Evolutionary conservation across 2,888 invertebrate species (phyloP).

Genomic region (Oscheius sp.): DNA sequence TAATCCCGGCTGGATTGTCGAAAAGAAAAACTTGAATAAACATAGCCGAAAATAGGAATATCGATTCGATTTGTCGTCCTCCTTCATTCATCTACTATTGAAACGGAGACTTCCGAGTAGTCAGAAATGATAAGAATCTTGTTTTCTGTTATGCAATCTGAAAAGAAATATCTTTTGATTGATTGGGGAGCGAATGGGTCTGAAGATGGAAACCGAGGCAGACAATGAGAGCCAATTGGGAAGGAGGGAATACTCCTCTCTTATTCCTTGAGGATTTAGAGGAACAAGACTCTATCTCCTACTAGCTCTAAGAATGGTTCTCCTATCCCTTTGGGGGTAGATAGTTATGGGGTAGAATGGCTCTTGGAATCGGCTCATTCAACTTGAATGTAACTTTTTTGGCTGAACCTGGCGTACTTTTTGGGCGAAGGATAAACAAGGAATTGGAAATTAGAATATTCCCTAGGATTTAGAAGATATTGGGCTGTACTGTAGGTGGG

Average conservation of each 20-base stretch:
- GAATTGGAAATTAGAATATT: background rate
- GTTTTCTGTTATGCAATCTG: conserved; percentile 5
- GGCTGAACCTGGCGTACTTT: no score
- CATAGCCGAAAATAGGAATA: background rate
- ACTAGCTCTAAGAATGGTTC: no score
- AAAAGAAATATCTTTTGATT: background rate
- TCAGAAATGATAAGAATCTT: conserved; percentile 1
- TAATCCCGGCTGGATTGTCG: background rate
- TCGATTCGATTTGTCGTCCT: background rate
- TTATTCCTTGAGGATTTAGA: no score
- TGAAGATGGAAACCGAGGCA: background rate
- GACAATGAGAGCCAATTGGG: no score
- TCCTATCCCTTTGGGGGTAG: background rate
- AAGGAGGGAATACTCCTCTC: no score
- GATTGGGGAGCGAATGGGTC: background rate
- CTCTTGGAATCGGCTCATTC: no score
- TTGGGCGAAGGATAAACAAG: no score
- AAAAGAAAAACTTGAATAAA: background rate
- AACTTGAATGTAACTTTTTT: no score
- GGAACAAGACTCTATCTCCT: no score
- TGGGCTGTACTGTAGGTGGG: background rate
- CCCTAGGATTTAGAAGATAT: background rate
- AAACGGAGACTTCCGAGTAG: conserved; percentile 19
- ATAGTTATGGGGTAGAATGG: background rate
- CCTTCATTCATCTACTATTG: conserved; percentile 4